Conservation (phyloP, 2,113 vertebrate species). For the Protomyctophum bolini region DNA sequence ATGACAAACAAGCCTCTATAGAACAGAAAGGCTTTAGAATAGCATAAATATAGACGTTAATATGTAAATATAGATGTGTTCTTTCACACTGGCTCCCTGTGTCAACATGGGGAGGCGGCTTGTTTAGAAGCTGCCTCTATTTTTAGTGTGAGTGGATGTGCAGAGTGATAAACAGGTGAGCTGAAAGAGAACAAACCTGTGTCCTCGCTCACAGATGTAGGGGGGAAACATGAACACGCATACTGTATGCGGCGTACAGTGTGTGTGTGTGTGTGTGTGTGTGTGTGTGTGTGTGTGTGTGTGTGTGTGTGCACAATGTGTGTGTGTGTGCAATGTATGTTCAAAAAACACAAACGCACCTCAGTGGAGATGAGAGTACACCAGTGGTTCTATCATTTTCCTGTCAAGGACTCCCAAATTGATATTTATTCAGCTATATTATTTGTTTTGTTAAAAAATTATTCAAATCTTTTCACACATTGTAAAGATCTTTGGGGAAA, state of each 20-base stretch:
- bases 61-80: slow-evolving; percentile 20
- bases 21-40: background rate
- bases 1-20: background rate
- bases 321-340: background rate
- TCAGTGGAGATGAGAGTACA: background rate
- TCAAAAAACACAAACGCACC: background rate
- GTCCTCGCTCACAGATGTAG: slow-evolving; percentile 24
- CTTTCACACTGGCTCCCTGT: slow-evolving; percentile 10
- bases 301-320: background rate
- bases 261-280: too few species aligned
- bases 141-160: slow-evolving; percentile 50
- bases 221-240: slow-evolving; percentile 16
- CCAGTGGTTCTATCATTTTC: background rate
- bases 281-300: too few species aligned
- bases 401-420: too few species aligned
- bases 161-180: slow-evolving; percentile 28
- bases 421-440: too few species aligned
- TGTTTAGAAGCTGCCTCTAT: slow-evolving; percentile 48
- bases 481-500: too few species aligned
- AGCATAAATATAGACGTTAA: slow-evolving; percentile 25
- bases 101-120: slow-evolving; percentile 15
- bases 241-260: too few species aligned
- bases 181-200: slow-evolving; percentile 44
- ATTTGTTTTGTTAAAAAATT: too few species aligned
- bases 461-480: too few species aligned